Evolutionary conservation across 2,888 invertebrate genomes (phyloP).

Genomic region (Polymixis flavicincta): DNA sequence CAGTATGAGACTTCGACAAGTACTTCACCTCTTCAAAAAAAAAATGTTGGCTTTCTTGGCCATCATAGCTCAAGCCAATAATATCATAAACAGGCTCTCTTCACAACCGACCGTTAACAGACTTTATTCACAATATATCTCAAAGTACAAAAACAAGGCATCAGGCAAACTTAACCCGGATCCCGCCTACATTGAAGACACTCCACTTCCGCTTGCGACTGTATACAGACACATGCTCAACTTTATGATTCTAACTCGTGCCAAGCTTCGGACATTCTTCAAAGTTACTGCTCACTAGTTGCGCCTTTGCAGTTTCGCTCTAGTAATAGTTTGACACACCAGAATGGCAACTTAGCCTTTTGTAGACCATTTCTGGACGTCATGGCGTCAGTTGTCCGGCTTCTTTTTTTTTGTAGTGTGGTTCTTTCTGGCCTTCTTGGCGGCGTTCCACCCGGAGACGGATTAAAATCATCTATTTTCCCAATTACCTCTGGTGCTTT

Average conservation of each 20-base stretch:
- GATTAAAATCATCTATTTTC: neutral
- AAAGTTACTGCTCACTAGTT: conserved; percentile 22
- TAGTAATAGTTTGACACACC: neutral
- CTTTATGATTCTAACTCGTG: conserved; percentile 42
- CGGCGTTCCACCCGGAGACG: no score
- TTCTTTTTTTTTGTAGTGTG: neutral
- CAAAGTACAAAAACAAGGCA: conserved; percentile 29
- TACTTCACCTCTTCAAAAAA: neutral
- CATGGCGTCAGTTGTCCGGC: neutral
- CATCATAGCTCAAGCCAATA: neutral
- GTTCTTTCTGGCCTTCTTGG: neutral
- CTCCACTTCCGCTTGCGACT: conserved; percentile 33
- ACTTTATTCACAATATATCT: conserved; percentile 1
- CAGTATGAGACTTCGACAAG: neutral
- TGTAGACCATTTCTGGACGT: no score
- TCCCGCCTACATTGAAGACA: conserved; percentile 38
- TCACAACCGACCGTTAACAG: neutral
- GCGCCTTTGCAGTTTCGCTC: neutral
- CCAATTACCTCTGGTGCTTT: neutral
- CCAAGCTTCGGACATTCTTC: conserved; percentile 36
- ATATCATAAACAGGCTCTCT: neutral
- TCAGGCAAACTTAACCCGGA: conserved; percentile 35
- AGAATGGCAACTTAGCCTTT: neutral
- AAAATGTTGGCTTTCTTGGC: neutral
- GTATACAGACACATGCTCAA: conserved; percentile 26